These are phyloP conservation scores for Leptatherina wallacei DNA, from an alignment of 2,797 vertebrate genomes.

Conservation along the genomic window DNA sequence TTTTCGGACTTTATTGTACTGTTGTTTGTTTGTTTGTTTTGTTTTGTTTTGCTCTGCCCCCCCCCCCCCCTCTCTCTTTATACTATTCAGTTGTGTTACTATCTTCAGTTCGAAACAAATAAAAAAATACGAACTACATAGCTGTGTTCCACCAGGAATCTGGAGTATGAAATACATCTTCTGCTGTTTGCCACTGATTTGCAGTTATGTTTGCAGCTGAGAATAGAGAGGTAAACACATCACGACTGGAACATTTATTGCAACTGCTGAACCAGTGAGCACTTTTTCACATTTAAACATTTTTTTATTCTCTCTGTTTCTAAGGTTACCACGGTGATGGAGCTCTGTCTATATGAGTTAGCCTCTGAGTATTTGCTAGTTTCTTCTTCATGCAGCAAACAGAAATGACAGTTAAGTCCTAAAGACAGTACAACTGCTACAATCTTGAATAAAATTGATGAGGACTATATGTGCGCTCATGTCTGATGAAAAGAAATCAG, in stretches of 20 bases:
- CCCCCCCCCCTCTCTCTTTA: no score
- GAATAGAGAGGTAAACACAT: background rate
- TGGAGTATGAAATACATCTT: background rate
- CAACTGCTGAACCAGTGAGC: background rate
- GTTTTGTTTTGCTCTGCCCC: no score
- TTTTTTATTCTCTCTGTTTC: background rate
- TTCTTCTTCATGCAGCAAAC: conserved; percentile 20
- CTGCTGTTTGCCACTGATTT: background rate
- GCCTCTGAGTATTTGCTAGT: conserved; percentile 20
- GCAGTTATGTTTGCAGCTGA: background rate
- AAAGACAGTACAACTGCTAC: conserved; percentile 6
- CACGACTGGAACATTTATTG: background rate
- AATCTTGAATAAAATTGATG: conserved; percentile 21
- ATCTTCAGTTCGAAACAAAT: no score
- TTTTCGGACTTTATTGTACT: no score
- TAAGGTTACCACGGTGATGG: background rate
- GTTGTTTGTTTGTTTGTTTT: no score
- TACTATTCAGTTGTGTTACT: no score
- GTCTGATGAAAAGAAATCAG: conserved; percentile 41
- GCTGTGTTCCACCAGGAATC: background rate
- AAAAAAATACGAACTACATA: no score
- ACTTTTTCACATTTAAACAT: background rate
- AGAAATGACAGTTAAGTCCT: conserved; percentile 5
- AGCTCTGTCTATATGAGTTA: conserved; percentile 4
- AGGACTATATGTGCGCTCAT: conserved; percentile 29